Conservation (phyloP, 1,140 invertebrate genomes). For the Pseudachorutes palmiensis region DNA sequence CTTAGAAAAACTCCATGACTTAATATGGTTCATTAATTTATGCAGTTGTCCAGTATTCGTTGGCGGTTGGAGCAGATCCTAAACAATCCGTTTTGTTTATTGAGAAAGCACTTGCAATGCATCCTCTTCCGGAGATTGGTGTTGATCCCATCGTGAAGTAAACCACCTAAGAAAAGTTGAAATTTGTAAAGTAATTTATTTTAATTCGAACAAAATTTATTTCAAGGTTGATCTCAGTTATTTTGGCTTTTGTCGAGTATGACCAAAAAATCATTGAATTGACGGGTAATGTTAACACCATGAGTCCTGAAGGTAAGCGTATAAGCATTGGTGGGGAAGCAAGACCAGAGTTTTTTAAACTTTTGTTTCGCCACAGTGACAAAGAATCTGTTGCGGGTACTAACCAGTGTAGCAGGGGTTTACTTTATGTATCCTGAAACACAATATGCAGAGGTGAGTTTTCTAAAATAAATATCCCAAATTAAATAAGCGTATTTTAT, state of each 20-base stretch:
- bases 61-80: slow-evolving; percentile 10
- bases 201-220: not conserved
- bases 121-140: not conserved
- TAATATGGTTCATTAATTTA: not conserved
- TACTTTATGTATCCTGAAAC: slow-evolving; percentile 62
- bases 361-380: slow-evolving; percentile 57
- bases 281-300: slow-evolving; percentile 42
- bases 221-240: slow-evolving; percentile 49
- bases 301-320: slow-evolving; percentile 3
- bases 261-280: slow-evolving; percentile 55
- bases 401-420: slow-evolving; percentile 62
- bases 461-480: slow-evolving; percentile 28
- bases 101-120: not conserved
- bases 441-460: slow-evolving; percentile 49
- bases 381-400: slow-evolving; percentile 67
- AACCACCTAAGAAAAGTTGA: not conserved
- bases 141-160: not conserved
- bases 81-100: not conserved
- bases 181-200: not conserved
- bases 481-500: too few relatives aligned
- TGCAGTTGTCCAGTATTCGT: slow-evolving; percentile 47
- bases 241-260: slow-evolving; percentile 59
- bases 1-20: not conserved
- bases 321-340: not conserved
- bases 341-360: not conserved